Evolutionary conservation across 2,888 invertebrate species (phyloP), one percentile per base, ranked within the genome.

Genomic region (Esperia sulphurella): DNA sequence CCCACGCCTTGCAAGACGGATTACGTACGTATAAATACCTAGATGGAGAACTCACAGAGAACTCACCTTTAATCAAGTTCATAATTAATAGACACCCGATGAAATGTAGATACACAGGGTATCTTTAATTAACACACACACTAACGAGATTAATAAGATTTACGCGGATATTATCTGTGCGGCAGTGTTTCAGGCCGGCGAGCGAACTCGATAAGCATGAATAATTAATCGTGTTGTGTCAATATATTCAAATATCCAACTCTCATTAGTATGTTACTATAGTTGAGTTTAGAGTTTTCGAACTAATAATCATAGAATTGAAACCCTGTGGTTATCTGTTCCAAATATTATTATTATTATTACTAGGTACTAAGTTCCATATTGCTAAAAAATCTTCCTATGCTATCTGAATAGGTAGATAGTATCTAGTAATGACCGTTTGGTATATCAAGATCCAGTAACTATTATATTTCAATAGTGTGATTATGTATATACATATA

Each of bases 171-270:
- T 66, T 69, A 72, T 74, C 65, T 58, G 54, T 63, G 61, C 65
- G 64, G 64, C 68, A 66, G 62, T 43, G 43, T 43, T 33, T 43
- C 33, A 33, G 42, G n/a, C 30, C 31, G 35, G 14, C 52, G 51
- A 45, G 54, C 50, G 59, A 59, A 65, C 57, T 62, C 63, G 63
- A 68, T 71, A 65, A 63, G 61, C 63, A 55, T 71, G 66, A 66
- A 74, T 73, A 70, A 71, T 72, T 71, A 68, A 74, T 64, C 55
- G 57, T 63, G 55, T 61, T 65, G 70, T 66, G 66, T 62, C 63
- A 60, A 65, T 65, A 62, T 46, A 52, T 54, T 42, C 53, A 53
- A 40, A 39, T 31, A 13, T 1, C 5, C 37, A 31, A 9, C 10
- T 31, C 40, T 41, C 41, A 41, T 46, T 46, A 41, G 28, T 46